Percentiles rank a stretch among this genome's conserved stretches.
Evolutionary conservation across 1,140 invertebrate genomes (phyloP).

Genomic region (Octopus sinensis): DNA sequence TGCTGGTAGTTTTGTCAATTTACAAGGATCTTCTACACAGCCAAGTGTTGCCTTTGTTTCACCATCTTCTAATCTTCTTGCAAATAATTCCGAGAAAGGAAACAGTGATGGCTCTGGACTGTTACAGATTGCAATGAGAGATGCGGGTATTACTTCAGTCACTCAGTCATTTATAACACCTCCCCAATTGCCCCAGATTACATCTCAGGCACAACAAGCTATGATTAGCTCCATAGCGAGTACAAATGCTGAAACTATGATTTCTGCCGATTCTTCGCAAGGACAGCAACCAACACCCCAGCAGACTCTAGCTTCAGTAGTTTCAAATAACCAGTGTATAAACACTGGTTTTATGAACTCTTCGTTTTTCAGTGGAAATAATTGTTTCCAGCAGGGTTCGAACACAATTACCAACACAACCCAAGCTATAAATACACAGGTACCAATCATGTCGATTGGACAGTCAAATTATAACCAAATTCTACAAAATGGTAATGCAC

Average conservation of each 20-base stretch:
- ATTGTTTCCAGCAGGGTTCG: slow-evolving; percentile 5
- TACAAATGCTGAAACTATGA: slow-evolving; percentile 1
- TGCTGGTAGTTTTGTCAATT: neutral
- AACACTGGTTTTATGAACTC: slow-evolving; percentile 20
- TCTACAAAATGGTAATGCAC: slow-evolving; percentile 9
- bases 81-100: neutral
- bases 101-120: slow-evolving; percentile 30
- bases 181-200: slow-evolving; percentile 19
- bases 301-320: slow-evolving; percentile 45
- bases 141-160: slow-evolving; percentile 40
- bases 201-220: slow-evolving; percentile 8
- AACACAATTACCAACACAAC: slow-evolving; percentile 12
- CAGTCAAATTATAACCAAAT: slow-evolving; percentile 21
- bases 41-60: neutral
- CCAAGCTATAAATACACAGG: slow-evolving; percentile 15
- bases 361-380: slow-evolving; percentile 10
- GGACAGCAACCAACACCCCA: slow-evolving; percentile 13
- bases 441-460: slow-evolving; percentile 30
- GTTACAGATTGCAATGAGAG: slow-evolving; percentile 46
- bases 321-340: slow-evolving; percentile 37
- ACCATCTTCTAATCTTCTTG: neutral
- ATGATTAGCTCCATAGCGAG: neutral
- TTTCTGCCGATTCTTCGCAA: neutral
- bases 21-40: neutral
- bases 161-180: slow-evolving; percentile 22